Evolutionary conservation across 2,113 vertebrate genomes (phyloP).

Genomic region (Pitta sordida): DNA sequence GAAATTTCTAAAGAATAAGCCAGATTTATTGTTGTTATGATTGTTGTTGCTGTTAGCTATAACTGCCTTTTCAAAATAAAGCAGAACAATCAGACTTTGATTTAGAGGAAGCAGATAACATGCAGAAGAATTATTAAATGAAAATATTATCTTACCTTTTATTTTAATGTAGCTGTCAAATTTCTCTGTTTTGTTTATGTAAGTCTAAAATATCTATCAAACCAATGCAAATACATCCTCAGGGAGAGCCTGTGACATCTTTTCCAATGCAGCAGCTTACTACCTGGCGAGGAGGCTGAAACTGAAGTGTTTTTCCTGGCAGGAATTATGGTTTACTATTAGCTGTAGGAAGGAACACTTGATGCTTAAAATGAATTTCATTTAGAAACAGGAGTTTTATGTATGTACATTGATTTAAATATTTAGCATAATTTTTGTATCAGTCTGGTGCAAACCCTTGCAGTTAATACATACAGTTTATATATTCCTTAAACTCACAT

Average conservation of each 20-base stretch:
- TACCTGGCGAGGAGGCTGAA: constrained; percentile 28
- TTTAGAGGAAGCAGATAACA: neutral
- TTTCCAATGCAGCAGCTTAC: constrained; percentile 21
- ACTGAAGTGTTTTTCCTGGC: neutral
- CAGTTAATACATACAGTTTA: neutral
- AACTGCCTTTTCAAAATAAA: constrained; percentile 41
- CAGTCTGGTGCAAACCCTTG: neutral
- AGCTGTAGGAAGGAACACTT: constrained; percentile 14
- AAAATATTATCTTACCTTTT: constrained; percentile 40
- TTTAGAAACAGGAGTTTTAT: constrained; percentile 11
- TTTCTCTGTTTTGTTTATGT: constrained; percentile 36
- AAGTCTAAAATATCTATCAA: constrained; percentile 58
- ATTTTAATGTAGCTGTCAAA: neutral
- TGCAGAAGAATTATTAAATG: constrained; percentile 9
- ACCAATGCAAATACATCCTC: constrained; percentile 32
- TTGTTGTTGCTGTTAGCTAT: neutral
- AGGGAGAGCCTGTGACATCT: neutral
- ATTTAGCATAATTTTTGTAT: constrained; percentile 38
- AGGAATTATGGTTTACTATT: neutral
- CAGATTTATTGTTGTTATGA: neutral
- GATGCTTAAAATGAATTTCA: constrained; percentile 44
- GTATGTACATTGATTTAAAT: constrained; percentile 55
- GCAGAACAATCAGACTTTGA: constrained; percentile 7
- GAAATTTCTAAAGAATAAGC: constrained; percentile 38
- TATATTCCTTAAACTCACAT: neutral